These are phyloP conservation scores for Malaclemys terrapin DNA, from an alignment of 2,113 vertebrate species.

Conservation along the genomic window DNA sequence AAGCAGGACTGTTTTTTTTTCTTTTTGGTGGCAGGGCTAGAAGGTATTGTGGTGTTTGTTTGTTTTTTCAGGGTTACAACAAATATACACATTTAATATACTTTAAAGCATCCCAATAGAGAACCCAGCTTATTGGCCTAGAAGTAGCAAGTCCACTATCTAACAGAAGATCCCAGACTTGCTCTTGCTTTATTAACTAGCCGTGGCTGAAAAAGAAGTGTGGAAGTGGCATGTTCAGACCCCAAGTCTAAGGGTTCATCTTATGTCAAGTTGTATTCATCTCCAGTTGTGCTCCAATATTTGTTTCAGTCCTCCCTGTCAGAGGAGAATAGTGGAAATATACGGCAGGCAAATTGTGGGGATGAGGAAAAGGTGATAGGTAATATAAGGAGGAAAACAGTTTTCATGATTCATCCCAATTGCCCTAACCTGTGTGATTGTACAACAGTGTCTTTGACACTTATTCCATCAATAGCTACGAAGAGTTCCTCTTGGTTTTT, in stretches of 20 bases:
- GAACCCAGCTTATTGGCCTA: neutral
- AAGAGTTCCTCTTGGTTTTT: neutral
- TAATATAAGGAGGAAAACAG: neutral
- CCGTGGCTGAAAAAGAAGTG: neutral
- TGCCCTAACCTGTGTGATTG: neutral
- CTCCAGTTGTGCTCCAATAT: neutral
- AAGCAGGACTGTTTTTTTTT: neutral
- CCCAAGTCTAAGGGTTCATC: neutral
- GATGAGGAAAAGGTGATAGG: neutral
- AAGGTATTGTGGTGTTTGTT: neutral
- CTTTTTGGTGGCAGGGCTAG: neutral
- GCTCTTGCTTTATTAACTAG: neutral
- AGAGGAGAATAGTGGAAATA: neutral
- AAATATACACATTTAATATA: neutral
- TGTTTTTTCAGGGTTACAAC: neutral
- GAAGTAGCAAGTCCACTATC: neutral
- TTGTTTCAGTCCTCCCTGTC: slow-evolving; percentile 9
- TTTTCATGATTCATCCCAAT: neutral
- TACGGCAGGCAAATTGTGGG: neutral
- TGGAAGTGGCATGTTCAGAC: neutral
- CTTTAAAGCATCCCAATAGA: neutral
- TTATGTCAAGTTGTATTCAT: neutral
- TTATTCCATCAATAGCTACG: neutral
- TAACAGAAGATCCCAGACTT: neutral
- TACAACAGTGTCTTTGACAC: neutral